Percentiles rank a stretch among this genome's conserved stretches.
These are phyloP conservation scores for Atherinosoma microstoma DNA, from an alignment of 2,797 vertebrate genomes.

Conservation along the genomic window DNA sequence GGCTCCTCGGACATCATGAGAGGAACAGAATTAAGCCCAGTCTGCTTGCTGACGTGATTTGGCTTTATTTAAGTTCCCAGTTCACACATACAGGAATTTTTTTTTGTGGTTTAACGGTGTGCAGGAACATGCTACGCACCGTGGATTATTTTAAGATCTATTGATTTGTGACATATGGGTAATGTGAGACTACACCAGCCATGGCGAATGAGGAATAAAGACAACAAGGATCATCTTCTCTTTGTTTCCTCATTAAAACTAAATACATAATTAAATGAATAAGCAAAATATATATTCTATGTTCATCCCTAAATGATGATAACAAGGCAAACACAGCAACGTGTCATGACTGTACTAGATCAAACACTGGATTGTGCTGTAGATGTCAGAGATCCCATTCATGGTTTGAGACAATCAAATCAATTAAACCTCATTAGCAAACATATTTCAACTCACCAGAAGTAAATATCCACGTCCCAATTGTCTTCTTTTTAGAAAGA, in stretches of 20 bases:
- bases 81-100: neutral
- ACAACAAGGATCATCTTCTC: neutral
- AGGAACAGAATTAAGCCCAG: constrained; percentile 11
- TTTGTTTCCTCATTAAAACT: neutral
- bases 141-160: constrained; percentile 31
- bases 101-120: neutral
- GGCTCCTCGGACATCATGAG: constrained; percentile 12
- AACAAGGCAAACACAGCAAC: neutral
- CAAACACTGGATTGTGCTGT: neutral
- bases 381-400: neutral
- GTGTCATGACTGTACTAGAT: too few relatives aligned
- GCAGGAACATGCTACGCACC: neutral
- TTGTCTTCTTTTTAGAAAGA: neutral
- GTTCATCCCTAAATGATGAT: neutral
- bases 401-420: neutral
- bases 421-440: neutral
- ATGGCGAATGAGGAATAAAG: neutral
- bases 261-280: neutral
- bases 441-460: constrained; percentile 56
- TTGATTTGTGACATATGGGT: constrained; percentile 27
- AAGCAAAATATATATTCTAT: too few relatives aligned
- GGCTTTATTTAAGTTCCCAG: neutral
- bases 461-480: neutral
- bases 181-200: neutral
- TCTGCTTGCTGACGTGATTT: neutral